Base-by-base conservation (phyloP, 2,888 invertebrate genomes). In the Drosophila sordidula region DNA sequence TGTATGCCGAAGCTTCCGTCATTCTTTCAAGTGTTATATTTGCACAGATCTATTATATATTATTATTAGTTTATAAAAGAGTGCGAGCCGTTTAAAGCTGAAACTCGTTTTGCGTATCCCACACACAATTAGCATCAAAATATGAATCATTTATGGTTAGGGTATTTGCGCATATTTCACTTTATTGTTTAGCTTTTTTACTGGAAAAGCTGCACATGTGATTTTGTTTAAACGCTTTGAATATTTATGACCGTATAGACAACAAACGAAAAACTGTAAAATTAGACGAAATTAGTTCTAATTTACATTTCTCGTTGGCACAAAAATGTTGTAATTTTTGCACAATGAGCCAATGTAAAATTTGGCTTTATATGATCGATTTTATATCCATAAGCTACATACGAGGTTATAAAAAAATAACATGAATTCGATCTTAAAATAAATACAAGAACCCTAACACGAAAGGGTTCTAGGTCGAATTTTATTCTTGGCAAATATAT, bases 71-170 rank as follows among this genome's bases (percentile, higher is more conserved):
- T 29, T 36, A 22, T 34, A 67, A 54, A 45, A 34, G 26, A 62
- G 65, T 61, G 61, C 18, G 12, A 59, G 41, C 41, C 47, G 51
- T 52, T 52, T 52, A 42, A 41, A 45, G 38, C 22, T 63, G 46
- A 51, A 63, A 74, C 75, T 44, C 16, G 56, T 55, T 76, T 25
- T 16, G 1, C 46, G 49, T 4, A 68, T 74, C 79, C 75, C 75
- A 75, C 78, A 47, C 75, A 50, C 64, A 69, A 69, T 78, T 75
- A 74, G 16, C 75, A 78, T 46, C 36, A 18, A 6, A 41, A 41
- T 50, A 45, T 56, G 44, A 51, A 45, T 64, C 22, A 57, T 44
- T 38, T 41, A 18, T 56, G 41, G 34, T 0, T 12, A 32, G 42
- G 41, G 41, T n/a, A 32, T 55, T 52, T n/a, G 16, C 9, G 12